Percentiles rank a stretch among this genome's conserved stretches.
These are phyloP conservation scores for Pandemis corylana DNA, from an alignment of 2,888 invertebrate genomes.

Conservation along the genomic window DNA sequence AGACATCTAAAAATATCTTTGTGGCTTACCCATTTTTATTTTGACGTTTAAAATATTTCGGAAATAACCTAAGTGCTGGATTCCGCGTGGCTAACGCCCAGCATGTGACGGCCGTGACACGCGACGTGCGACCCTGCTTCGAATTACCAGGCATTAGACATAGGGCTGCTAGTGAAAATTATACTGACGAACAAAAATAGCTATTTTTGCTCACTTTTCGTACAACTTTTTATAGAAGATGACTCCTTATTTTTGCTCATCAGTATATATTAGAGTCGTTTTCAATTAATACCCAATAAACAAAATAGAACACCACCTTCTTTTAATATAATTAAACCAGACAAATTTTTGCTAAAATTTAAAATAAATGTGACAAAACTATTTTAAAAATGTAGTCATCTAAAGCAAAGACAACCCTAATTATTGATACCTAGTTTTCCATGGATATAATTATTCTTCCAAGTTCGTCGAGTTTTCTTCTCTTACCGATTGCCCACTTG, in stretches of 20 bases:
- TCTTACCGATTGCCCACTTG: background rate
- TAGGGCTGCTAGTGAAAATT: slow-evolving; percentile 44
- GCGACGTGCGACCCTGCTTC: slow-evolving; percentile 69
- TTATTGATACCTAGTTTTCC: background rate
- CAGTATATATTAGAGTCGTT: too few relatives aligned
- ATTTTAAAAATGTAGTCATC: background rate
- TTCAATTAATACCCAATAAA: too few relatives aligned
- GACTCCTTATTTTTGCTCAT: too few relatives aligned
- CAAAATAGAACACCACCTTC: too few relatives aligned
- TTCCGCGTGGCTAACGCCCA: slow-evolving; percentile 8
- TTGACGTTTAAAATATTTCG: background rate
- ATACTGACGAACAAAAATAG: background rate
- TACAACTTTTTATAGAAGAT: too few relatives aligned
- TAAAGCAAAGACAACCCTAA: background rate
- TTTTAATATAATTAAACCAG: too few relatives aligned
- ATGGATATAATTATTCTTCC: background rate
- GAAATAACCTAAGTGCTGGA: background rate
- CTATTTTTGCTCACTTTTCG: too few relatives aligned
- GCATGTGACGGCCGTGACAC: slow-evolving; percentile 69
- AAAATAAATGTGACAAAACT: too few relatives aligned
- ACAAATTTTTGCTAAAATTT: too few relatives aligned
- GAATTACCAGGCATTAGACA: slow-evolving; percentile 44
- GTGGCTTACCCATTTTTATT: background rate
- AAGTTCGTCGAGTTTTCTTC: background rate
- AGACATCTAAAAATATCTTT: too few relatives aligned